Evolutionary conservation across 2,888 invertebrate species (phyloP).

Genomic region (Malthinus flaveolus): DNA sequence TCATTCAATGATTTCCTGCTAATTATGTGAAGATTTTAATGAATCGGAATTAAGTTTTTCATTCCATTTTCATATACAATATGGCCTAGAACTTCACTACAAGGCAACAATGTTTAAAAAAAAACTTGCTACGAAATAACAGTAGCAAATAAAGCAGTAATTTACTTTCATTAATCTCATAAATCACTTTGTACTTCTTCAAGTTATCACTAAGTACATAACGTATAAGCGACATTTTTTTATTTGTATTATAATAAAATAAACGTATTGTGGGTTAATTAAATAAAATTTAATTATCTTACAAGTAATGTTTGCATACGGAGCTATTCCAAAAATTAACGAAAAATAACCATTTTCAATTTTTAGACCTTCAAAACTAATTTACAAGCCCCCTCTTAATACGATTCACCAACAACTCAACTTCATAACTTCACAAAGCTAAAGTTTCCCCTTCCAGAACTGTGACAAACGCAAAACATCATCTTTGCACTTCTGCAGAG

Average conservation of each 20-base stretch:
- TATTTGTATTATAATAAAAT: conserved; percentile 5
- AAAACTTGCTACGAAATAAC: conserved; percentile 1
- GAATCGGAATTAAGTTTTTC: conserved; percentile 13
- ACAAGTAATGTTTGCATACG: no score
- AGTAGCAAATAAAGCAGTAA: conserved; percentile 13
- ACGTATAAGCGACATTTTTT: conserved; percentile 6
- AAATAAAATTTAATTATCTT: background rate
- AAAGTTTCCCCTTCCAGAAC: no score
- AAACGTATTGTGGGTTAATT: conserved; percentile 3
- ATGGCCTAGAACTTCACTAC: conserved; percentile 3
- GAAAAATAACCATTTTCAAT: no score
- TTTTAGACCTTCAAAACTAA: no score
- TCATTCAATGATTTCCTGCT: conserved; percentile 4
- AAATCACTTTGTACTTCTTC: conserved; percentile 14
- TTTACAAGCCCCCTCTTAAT: no score
- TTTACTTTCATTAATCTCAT: conserved; percentile 8
- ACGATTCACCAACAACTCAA: no score
- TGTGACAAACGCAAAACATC: no score
- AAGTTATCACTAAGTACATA: conserved; percentile 22
- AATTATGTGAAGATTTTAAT: conserved; percentile 13
- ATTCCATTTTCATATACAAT: background rate
- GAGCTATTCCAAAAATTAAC: no score
- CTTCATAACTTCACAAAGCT: no score
- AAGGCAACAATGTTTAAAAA: background rate
- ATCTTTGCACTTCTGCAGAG: no score